Percentiles rank a stretch among this genome's conserved stretches.
Evolutionary conservation across 2,113 vertebrate species (phyloP).

Genomic region (Limanda limanda): DNA sequence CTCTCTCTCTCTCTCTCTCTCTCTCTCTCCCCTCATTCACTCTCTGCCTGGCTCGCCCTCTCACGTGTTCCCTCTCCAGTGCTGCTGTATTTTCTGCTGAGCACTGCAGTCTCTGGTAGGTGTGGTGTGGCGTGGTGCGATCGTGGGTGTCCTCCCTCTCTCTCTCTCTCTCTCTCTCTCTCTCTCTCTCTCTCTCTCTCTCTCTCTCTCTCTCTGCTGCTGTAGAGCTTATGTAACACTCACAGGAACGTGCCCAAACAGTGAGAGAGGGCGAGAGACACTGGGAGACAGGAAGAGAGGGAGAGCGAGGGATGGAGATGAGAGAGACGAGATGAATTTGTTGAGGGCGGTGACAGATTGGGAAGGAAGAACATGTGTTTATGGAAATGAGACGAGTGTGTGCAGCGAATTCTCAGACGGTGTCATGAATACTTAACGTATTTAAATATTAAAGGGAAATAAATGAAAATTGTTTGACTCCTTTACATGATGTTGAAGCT

Average conservation of each 20-base stretch:
- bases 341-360: constrained; percentile 27
- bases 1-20: constrained; percentile 4
- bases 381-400: constrained; percentile 10
- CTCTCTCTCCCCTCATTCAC: constrained; percentile 3
- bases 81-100: constrained; percentile 70
- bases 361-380: constrained; percentile 32
- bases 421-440: too few species aligned
- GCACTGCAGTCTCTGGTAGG: constrained; percentile 77
- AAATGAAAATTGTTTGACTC: too few species aligned
- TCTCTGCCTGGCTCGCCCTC: constrained; percentile 1
- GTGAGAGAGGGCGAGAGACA: constrained; percentile 18
- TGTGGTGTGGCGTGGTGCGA: constrained; percentile 56
- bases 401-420: neutral
- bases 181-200: constrained; percentile 4
- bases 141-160: constrained; percentile 45
- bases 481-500: too few species aligned
- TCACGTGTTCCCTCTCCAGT: constrained; percentile 13
- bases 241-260: constrained; percentile 48
- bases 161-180: constrained; percentile 1
- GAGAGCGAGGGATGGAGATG: constrained; percentile 18
- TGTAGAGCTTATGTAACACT: constrained; percentile 72
- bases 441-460: too few species aligned
- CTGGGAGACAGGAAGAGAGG: neutral
- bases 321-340: constrained; percentile 10
- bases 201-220: constrained; percentile 36